Percentiles rank a stretch among this genome's conserved stretches.
Conservation (phyloP, 2,113 vertebrate species). For the Siphamia tubifer region DNA sequence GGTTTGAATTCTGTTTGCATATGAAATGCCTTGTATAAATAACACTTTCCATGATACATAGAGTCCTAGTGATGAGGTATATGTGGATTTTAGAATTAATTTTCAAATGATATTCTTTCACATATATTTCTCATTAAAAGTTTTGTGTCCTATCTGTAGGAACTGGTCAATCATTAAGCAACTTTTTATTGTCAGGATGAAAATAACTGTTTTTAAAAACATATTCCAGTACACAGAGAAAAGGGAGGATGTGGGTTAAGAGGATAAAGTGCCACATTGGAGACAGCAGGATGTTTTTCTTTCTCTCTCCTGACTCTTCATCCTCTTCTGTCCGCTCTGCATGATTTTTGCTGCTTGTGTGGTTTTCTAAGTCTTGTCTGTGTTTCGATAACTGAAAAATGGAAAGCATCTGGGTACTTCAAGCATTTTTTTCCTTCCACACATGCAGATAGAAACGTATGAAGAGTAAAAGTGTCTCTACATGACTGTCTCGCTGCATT, state of each 20-base stretch:
- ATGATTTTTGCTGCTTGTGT: background rate
- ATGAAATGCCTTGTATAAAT: too few species aligned
- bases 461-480: background rate
- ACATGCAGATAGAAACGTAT: background rate
- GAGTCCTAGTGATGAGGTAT: too few species aligned
- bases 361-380: background rate
- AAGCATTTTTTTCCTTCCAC: background rate
- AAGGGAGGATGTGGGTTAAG: background rate
- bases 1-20: too few species aligned
- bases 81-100: too few species aligned
- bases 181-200: too few species aligned
- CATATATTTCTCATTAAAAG: too few species aligned
- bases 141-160: too few species aligned
- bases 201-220: background rate
- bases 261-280: background rate
- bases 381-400: background rate
- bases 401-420: background rate
- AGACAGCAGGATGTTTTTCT: constrained; percentile 16
- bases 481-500: background rate
- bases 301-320: background rate
- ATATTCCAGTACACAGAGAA: background rate
- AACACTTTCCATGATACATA: too few species aligned
- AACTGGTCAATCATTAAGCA: too few species aligned
- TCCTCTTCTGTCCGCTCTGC: background rate
- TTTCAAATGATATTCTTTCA: too few species aligned